Base-by-base conservation (phyloP, 2,888 invertebrate species). In the Platycheirus rosarum region DNA sequence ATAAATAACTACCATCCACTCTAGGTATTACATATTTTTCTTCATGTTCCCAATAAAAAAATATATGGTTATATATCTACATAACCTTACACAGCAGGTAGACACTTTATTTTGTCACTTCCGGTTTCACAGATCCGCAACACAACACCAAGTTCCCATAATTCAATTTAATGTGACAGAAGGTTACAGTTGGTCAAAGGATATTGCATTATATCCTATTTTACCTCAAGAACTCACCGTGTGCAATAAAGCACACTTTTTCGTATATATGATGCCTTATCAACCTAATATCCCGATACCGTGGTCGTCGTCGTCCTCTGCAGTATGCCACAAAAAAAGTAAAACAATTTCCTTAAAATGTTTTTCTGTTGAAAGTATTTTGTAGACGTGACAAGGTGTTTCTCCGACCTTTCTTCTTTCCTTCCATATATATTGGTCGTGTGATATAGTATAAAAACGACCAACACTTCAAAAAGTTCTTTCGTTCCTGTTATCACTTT, bases 151-250 rank as follows among this genome's bases (percentile, higher is more conserved):
- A 74, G 60, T 51, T 32, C 57, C 68, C 68, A 79, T 79, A 74
- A 79, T 57, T 79, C 69, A 74, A 69, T 79, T 74, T 79, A 69
- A 74, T 79, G 63, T 63, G 74, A 70, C 74, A 74, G 63, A 63
- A 26, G 63, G 69, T 63, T 69, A 57, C 49, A 44, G 13, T 69
- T 74, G 74, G 69, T 69, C 65, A 70, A 42, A 57, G 69, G 69
- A 74, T 65, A 60, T 63, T 69, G 49, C 35, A 32, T 69, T 57
- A 65, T 57, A 74, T 57, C 55, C 37, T 26, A 26, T 57, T 20
- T 18, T 51, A 42, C 57, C 57, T 57, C 26, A 14, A 26, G 6
- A 57, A 57, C 26, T 57, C 51, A 16, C 11, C n/a, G 16, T 37
- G 9, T 8, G 63, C 37, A 26, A 55, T 23, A 70, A 35, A 46